A percentile compares a stretch with the other conserved stretches of the same genome.
phyloP scores from a whole-genome alignment of 1,140 invertebrate genomes.

The Frieseomelitta varia region DNA sequence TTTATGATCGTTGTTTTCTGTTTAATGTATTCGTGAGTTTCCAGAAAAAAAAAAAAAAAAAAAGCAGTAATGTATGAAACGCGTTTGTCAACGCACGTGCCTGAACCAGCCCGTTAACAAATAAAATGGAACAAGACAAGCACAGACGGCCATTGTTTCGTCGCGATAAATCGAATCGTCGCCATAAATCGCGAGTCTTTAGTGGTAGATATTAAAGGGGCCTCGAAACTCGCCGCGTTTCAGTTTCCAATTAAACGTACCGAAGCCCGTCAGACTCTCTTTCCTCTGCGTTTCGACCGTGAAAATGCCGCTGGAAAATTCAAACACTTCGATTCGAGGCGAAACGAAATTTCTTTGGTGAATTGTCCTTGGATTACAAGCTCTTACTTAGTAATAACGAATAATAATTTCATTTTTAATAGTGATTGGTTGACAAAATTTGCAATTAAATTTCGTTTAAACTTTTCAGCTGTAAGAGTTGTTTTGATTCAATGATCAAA shows the following conservation, averaged over 20 bases:
- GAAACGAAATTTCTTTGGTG: not conserved
- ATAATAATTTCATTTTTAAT: too few relatives aligned
- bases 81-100: not conserved
- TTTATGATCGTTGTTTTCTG: not conserved
- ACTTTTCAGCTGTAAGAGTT: too few relatives aligned
- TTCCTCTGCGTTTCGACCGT: not conserved
- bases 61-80: not conserved
- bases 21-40: not conserved
- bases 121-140: conserved; percentile 28
- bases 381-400: too few relatives aligned
- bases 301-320: not conserved
- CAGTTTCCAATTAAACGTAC: conserved; percentile 17
- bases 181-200: conserved; percentile 35
- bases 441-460: too few relatives aligned
- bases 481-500: too few relatives aligned
- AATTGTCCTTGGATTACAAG: not conserved
- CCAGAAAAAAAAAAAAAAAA: not conserved
- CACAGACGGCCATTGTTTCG: conserved; percentile 20
- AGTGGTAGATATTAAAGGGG: conserved; percentile 13
- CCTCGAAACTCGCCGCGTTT: not conserved
- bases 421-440: too few relatives aligned
- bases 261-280: not conserved
- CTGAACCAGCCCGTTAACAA: conserved; percentile 21
- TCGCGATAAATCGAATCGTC: conserved; percentile 32
- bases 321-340: not conserved